These are phyloP conservation scores for Erannis defoliaria DNA, from an alignment of 2,888 invertebrate genomes.

Conservation along the genomic window DNA sequence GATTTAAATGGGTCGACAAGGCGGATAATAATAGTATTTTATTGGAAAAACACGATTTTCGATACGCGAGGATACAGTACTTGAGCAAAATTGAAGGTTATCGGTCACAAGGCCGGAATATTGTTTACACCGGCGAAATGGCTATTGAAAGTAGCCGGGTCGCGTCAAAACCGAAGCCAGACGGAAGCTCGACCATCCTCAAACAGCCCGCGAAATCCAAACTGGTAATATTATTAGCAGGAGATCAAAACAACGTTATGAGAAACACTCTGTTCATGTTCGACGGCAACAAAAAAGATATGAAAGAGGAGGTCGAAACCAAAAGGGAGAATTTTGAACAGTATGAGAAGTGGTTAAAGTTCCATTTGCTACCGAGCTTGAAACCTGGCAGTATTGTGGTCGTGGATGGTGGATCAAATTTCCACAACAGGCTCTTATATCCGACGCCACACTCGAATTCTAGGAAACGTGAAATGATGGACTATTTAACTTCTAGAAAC, in stretches of 20 bases:
- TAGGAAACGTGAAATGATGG: constrained; percentile 54
- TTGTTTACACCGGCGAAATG: constrained; percentile 54
- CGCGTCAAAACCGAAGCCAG: constrained; percentile 52
- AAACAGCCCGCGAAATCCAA: constrained; percentile 54
- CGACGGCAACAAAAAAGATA: constrained; percentile 51
- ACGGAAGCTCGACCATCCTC: constrained; percentile 51
- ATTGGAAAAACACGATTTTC: constrained; percentile 54
- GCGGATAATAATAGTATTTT: constrained; percentile 53
- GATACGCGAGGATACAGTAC: constrained; percentile 53
- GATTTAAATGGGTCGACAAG: constrained; percentile 56
- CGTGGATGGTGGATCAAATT: constrained; percentile 51
- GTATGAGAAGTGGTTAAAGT: constrained; percentile 54
- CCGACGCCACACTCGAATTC: constrained; percentile 53
- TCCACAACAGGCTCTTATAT: constrained; percentile 51
- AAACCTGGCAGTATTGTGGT: constrained; percentile 54
- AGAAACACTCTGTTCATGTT: constrained; percentile 51
- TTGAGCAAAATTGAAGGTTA: constrained; percentile 53
- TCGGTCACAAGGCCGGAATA: constrained; percentile 49
- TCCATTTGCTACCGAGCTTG: constrained; percentile 50
- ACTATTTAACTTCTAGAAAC: constrained; percentile 51
- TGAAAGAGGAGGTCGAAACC: constrained; percentile 51
- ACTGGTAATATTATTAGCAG: constrained; percentile 51
- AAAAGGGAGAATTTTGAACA: constrained; percentile 53
- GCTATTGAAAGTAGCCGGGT: constrained; percentile 51
- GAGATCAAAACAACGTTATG: constrained; percentile 48